Percentiles rank a stretch among this genome's conserved stretches.
Evolutionary conservation across 2,888 invertebrate species (phyloP).

Genomic region (Brachycybe producta): DNA sequence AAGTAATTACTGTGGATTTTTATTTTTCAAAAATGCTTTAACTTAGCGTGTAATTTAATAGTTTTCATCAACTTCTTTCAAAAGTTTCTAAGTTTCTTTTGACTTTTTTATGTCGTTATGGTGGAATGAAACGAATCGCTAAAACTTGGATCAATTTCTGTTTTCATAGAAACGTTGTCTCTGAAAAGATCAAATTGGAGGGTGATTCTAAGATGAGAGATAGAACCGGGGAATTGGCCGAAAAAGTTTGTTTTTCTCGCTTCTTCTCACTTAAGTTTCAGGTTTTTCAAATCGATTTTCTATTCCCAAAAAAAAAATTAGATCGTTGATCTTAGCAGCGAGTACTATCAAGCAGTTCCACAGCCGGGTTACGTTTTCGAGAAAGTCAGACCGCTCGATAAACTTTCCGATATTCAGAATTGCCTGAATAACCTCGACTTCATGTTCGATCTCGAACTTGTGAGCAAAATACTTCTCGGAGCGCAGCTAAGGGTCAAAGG

Average conservation of each 20-base stretch:
- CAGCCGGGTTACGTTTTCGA: slow-evolving; percentile 37
- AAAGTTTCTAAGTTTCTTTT: too few relatives aligned
- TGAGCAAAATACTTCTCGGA: slow-evolving; percentile 31
- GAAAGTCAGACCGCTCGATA: slow-evolving; percentile 33
- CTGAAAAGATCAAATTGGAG: slow-evolving; percentile 21
- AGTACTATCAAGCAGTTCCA: slow-evolving; percentile 39
- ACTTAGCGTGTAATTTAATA: too few relatives aligned
- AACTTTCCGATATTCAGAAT: slow-evolving; percentile 27
- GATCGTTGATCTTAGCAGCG: slow-evolving; percentile 36
- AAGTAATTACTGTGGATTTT: slow-evolving; percentile 30
- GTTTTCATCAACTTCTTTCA: too few relatives aligned
- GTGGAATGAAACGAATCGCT: too few relatives aligned
- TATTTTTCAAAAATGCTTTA: not conserved
- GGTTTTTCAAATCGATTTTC: not conserved
- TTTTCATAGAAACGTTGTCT: slow-evolving; percentile 17
- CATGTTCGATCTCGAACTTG: slow-evolving; percentile 35
- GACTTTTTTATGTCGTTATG: not conserved
- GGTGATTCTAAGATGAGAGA: slow-evolving; percentile 19
- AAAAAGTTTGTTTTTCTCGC: slow-evolving; percentile 22
- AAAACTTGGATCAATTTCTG: not conserved
- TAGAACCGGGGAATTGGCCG: slow-evolving; percentile 28
- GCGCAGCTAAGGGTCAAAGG: slow-evolving; percentile 31
- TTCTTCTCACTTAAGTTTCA: not conserved
- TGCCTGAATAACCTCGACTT: slow-evolving; percentile 31
- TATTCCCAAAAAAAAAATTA: too few relatives aligned